Evolutionary conservation across 92 coral and sea anemone genomes (phyloP), one percentile per base, ranked within the genome.

Genomic region (Desmophyllum pertusum): DNA sequence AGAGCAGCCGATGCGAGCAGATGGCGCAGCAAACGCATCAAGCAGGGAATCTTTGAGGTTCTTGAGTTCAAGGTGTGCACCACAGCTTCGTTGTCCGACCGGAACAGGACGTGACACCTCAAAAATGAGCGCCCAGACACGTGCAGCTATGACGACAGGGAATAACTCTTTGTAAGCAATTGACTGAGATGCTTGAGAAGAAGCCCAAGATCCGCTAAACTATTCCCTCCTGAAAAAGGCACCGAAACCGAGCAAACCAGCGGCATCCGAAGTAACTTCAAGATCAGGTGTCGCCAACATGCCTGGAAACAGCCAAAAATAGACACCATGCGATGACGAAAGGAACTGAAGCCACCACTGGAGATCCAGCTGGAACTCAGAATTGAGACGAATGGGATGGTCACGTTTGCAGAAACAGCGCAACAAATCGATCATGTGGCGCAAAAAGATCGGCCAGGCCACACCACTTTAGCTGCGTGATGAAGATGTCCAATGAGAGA

Each of bases 71-170:
- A 70, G 50, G 79, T 68, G 29, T 81, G 72, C 39, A 85, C 89
- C 37, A 89, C 92, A 10, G 89, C 89, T 39, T 86, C 81, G 73
- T 89, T 89, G 86, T 89, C 89, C 46, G 79, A 84, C 46, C 57
- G 69, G 62, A 84, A 89, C 61, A 59, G 37, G 41, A 85, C 77
- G 21, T 78, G 83, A 78, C 33, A 21, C 73, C 84, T 42, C 59
- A n/a, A n/a, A n/a, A n/a, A n/a, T n/a, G n/a, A n/a, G n/a, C n/a
- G n/a, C 88, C 92, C 89, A 84, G 4, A 85, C 38, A 15, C 62
- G 75, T 30, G 88, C 88, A 13, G 91, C 88, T 13, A 88, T 41
- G 31, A 86, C 80, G 25, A 82, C 69, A 79, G n/a, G n/a, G n/a
- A n/a, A n/a, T n/a, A n/a, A n/a, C n/a, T n/a, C n/a, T n/a, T n/a